phyloP scores from a whole-genome alignment of 30 jellyfish, hydroid and myxozoan species.

The Pseudorhiza aurosa region DNA sequence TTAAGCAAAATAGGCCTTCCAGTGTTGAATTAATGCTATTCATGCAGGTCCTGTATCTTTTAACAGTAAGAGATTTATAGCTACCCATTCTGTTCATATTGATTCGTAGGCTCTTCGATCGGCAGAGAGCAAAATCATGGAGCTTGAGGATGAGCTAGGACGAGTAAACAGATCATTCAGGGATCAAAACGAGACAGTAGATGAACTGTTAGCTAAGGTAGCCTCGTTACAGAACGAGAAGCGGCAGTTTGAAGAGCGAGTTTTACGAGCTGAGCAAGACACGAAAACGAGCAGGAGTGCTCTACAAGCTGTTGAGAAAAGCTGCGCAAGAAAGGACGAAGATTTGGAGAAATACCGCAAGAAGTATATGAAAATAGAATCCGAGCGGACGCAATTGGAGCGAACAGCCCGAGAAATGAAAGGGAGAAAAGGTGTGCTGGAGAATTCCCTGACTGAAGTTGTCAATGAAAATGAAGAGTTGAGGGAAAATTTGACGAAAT shows the following conservation, averaged over 20 bases:
- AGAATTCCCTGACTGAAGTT: constrained; percentile 52
- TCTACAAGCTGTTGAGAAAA: constrained; percentile 57
- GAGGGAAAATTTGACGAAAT: constrained; percentile 21
- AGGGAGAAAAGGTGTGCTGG: constrained; percentile 56
- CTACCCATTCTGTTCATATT: not conserved
- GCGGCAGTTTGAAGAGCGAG: constrained; percentile 57
- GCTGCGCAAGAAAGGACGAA: constrained; percentile 52
- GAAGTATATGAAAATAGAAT: constrained; percentile 34
- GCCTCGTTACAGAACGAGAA: constrained; percentile 76
- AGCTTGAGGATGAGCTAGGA: constrained; percentile 64
- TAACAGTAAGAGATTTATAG: no score
- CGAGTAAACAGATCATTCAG: constrained; percentile 58
- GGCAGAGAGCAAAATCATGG: constrained; percentile 57
- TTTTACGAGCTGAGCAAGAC: constrained; percentile 68
- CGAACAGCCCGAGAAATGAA: constrained; percentile 3
- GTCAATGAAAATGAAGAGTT: constrained; percentile 60
- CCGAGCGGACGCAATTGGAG: constrained; percentile 37
- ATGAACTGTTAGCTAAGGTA: constrained; percentile 72
- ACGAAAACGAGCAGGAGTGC: constrained; percentile 50
- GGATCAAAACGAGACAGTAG: constrained; percentile 77
- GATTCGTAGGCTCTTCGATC: constrained; percentile 29
- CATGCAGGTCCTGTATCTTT: no score
- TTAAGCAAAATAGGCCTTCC: no score
- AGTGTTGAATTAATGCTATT: no score
- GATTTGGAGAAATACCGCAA: constrained; percentile 58